Base-by-base conservation (phyloP, 2,797 vertebrate genomes). In the Streptopelia turtur region DNA sequence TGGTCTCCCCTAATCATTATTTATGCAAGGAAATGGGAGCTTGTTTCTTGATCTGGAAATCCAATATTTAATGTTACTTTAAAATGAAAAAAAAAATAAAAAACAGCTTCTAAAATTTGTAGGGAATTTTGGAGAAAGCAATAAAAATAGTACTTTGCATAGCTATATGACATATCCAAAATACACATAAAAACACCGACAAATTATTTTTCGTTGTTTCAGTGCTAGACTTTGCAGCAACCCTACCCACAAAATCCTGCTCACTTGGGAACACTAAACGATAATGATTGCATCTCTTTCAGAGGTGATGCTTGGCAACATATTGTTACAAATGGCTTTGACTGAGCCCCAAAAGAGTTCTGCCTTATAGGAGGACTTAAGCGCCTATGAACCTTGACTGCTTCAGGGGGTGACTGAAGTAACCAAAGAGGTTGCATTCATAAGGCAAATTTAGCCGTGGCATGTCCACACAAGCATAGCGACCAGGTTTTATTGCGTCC, bases 401-500 rank as follows among this genome's bases (percentile, higher is more conserved):
- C 18, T 13, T 66, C 22, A 18, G 37, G 24, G 39, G 45, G 50
- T 57, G 1, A 61, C 71, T 53, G 27, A 77, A 90, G n/a, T 31
- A 64, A 47, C 3, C 30, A 79, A 57, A 90, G 37, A 47, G 30
- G 6, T 25, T 41, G 5, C 6, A 23, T 75, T 53, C 28, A 4
- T 13, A 25, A 13, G 33, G 28, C 5, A 35, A 72, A 31, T 68
- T 65, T 57, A 86, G 41, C 16, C 35, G 60, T 68, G 53, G 11
- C n/a, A 13, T 13, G 18, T 41, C 57, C 65, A 14, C 28, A 50
- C 24, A 60, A 49, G 25, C 0, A 1, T 4, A 71, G 25, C 45
- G 45, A 30, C 16, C 18, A 16, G 57, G 27, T 20, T 68, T 70
- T n/a, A 23, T 5, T 30, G 12, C n/a, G 27, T 41, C 30, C 39